Evolutionary conservation across 2,797 vertebrate genomes (phyloP).

Genomic region (Petrocephalus sullivani): DNA sequence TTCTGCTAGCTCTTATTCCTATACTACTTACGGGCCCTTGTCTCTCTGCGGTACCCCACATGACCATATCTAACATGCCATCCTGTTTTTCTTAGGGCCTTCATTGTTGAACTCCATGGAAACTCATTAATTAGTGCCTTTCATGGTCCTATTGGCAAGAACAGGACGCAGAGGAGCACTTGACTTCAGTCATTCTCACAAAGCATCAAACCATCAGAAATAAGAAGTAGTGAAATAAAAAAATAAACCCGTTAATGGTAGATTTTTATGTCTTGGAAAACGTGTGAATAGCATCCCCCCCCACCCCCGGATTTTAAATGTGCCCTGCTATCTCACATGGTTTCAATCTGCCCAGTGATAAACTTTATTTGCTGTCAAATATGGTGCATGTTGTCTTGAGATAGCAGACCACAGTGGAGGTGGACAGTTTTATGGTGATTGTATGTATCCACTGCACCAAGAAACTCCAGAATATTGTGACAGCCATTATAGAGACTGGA

Average conservation of each 20-base stretch:
- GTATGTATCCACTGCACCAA: neutral
- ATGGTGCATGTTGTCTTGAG: neutral
- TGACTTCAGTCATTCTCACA: neutral
- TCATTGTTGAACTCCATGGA: neutral
- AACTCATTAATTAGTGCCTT: neutral
- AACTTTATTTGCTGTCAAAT: neutral
- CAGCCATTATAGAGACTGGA: neutral
- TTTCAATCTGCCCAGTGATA: slow-evolving; percentile 6
- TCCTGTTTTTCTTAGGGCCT: neutral
- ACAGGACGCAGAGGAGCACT: neutral
- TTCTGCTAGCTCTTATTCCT: neutral
- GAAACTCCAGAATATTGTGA: neutral
- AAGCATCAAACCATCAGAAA: neutral
- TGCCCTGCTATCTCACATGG: slow-evolving; percentile 17
- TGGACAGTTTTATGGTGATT: slow-evolving; percentile 3
- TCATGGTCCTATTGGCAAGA: neutral
- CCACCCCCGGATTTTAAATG: neutral
- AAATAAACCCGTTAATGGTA: neutral
- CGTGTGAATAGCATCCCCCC: neutral
- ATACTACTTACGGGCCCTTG: neutral
- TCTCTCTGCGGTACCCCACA: neutral
- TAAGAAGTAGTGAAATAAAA: neutral
- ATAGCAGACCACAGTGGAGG: neutral
- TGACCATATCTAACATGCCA: neutral
- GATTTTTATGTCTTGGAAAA: neutral